Evolutionary conservation across 2,113 vertebrate genomes (phyloP).

Genomic region (Phalacrocorax carbo): DNA sequence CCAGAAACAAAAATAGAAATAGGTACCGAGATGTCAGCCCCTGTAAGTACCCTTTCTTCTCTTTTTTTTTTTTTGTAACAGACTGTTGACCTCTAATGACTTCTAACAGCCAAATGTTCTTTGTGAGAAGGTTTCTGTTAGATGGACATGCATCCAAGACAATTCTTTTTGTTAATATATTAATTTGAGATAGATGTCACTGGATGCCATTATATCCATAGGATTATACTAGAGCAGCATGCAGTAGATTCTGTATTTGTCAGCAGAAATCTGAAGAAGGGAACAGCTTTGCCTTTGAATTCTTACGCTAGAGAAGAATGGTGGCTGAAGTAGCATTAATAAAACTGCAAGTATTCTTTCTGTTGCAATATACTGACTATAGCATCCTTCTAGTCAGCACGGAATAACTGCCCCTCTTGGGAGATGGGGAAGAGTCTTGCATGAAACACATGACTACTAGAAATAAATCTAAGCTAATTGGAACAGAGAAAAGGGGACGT

Average conservation of each 20-base stretch:
- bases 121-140: neutral
- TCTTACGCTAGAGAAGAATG: neutral
- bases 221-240: neutral
- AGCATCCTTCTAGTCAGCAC: neutral
- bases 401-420: neutral
- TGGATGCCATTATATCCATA: neutral
- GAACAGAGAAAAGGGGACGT: neutral
- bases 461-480: neutral
- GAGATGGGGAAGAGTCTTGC: neutral
- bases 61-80: neutral
- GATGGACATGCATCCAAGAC: neutral
- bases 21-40: conserved; percentile 99
- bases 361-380: neutral
- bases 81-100: neutral
- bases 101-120: neutral
- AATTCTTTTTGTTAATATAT: neutral
- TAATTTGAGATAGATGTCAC: neutral
- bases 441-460: neutral
- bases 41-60: conserved; percentile 82
- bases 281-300: neutral
- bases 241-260: neutral
- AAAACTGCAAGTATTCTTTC: neutral
- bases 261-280: neutral
- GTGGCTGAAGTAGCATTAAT: neutral
- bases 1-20: conserved; percentile 94